Conservation (phyloP, 2,888 invertebrate genomes). For the Malthinus seriepunctatus region DNA sequence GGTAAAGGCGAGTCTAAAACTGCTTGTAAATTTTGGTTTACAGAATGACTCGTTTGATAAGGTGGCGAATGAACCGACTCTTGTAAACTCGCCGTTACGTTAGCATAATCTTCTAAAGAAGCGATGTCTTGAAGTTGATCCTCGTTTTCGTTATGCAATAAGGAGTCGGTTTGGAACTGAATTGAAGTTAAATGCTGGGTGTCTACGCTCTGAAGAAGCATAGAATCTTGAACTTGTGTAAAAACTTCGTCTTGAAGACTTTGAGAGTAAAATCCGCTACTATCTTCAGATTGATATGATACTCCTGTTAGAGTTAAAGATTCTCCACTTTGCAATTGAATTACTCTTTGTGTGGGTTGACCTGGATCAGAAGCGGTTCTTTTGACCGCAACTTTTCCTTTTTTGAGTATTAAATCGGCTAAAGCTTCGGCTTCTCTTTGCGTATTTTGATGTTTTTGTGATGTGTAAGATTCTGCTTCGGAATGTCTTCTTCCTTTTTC, state of each 20-base stretch:
- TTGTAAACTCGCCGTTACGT: constrained; percentile 55
- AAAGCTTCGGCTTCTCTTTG: constrained; percentile 76
- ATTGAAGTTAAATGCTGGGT: constrained; percentile 61
- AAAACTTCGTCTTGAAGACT: constrained; percentile 78
- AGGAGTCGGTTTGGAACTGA: constrained; percentile 53
- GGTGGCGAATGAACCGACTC: constrained; percentile 59
- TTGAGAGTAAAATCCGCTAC: constrained; percentile 63
- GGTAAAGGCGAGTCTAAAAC: constrained; percentile 78
- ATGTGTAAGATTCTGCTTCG: constrained; percentile 60
- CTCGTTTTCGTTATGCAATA: constrained; percentile 66
- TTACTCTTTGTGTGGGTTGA: constrained; percentile 61
- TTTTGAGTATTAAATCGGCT: constrained; percentile 75
- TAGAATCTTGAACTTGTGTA: constrained; percentile 71
- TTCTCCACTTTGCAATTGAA: constrained; percentile 63
- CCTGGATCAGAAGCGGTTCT: constrained; percentile 75
- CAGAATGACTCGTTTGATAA: constrained; percentile 56
- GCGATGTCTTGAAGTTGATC: constrained; percentile 68
- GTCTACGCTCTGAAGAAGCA: constrained; percentile 68
- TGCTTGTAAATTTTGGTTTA: constrained; percentile 75
- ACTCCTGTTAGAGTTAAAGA: constrained; percentile 66
- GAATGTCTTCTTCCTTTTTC: constrained; percentile 62
- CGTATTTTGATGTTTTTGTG: constrained; percentile 56
- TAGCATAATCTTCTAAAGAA: constrained; percentile 65
- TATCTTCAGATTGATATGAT: constrained; percentile 65
- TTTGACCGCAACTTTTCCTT: constrained; percentile 72